Evolutionary conservation across 2,888 invertebrate genomes (phyloP), one percentile per base, ranked within the genome.

Genomic region (Meta bourneti): DNA sequence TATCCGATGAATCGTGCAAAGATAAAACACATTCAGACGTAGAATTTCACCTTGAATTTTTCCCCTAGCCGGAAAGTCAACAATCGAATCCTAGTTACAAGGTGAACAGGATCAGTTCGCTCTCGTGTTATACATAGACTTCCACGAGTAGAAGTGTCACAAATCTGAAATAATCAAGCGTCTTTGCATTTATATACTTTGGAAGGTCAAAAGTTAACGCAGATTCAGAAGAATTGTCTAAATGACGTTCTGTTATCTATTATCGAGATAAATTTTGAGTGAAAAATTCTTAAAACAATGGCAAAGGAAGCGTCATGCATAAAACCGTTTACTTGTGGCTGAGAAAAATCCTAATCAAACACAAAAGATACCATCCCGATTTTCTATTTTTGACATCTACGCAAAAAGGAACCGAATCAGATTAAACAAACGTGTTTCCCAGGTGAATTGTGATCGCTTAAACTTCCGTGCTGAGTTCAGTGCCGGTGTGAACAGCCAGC

Each of bases 21-120:
- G 34, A 34, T 1, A 34, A 34, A 1, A 34, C 34, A 34, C 34
- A 34, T 34, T 34, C 1, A 52, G 78, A 78, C 78, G 78, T 52
- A 78, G n/a, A 19, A 9, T 51, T 72, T 82, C n/a, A 72, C 82
- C 71, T 82, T 82, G 72, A 82, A 71, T 81, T 16, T 5, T n/a
- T 9, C 77, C 11, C 13, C 48, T n/a, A 48, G 49, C 9, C 6
- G 34, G 8, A 69, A 81, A 48, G 6, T 48, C 52, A 34, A 51
- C 71, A 34, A 20, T 34, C 51, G 19, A 82, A 19, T 19, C 49
- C 49, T 34, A 11, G 49, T 52, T 51, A 19, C 82, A 82, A 82
- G 82, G 82, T 52, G 51, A 82, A 49, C 81, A 34, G 61, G 81
- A n/a, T 51, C 49, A 52, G 49, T 16, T n/a, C n/a, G 19, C n/a